Conservation (phyloP, 2,113 vertebrate species). For the Chaetodon trifascialis region DNA sequence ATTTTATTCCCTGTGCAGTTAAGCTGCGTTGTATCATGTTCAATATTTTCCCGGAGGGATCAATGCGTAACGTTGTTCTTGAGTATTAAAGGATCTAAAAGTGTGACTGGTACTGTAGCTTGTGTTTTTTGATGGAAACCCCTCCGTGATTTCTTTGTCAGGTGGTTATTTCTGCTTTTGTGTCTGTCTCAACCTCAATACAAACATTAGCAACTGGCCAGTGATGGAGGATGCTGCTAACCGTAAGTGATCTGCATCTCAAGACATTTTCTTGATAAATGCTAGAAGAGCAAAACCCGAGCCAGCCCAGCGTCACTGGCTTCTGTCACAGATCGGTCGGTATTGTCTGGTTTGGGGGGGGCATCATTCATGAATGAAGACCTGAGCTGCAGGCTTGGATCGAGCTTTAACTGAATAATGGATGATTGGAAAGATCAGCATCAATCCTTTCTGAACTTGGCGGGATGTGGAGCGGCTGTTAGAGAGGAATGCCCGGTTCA, state of each 20-base stretch:
- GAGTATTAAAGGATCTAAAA: neutral
- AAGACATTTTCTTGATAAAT: neutral
- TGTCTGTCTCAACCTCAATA: no score
- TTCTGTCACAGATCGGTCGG: neutral
- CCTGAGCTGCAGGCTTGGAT: neutral
- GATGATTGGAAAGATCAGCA: neutral
- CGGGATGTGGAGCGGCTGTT: neutral
- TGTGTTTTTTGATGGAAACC: neutral
- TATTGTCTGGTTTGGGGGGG: neutral
- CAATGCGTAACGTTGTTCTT: neutral
- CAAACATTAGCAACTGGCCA: neutral
- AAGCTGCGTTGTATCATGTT: neutral
- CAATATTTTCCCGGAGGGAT: neutral
- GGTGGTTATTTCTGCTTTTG: neutral
- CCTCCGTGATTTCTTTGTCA: no score
- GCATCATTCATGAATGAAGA: neutral
- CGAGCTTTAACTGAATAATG: neutral
- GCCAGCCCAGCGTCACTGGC: neutral
- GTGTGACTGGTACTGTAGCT: neutral
- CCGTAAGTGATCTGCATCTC: neutral
- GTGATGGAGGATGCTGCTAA: neutral
- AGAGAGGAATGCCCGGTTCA: neutral
- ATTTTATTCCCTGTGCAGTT: neutral
- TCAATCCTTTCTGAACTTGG: no score
- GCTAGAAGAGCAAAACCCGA: neutral